These are phyloP conservation scores for Ormyrus nitidulus DNA, from an alignment of 2,888 invertebrate species.

Conservation along the genomic window DNA sequence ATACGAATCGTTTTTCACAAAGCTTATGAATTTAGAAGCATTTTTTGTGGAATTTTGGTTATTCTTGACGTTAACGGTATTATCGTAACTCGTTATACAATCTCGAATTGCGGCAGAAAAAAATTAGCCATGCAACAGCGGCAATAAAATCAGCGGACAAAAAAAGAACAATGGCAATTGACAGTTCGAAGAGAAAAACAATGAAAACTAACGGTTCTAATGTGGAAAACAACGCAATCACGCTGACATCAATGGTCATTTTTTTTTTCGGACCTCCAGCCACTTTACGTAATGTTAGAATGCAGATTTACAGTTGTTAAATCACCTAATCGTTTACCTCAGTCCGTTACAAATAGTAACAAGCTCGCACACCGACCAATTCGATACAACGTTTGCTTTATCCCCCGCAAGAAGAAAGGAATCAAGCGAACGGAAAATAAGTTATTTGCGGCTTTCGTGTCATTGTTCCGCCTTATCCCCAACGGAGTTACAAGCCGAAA, in stretches of 20 bases:
- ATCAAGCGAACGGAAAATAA: background rate
- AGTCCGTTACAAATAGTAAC: too few relatives aligned
- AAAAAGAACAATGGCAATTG: background rate
- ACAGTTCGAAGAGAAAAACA: constrained; percentile 4
- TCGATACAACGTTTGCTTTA: too few relatives aligned
- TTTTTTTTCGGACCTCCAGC: too few relatives aligned
- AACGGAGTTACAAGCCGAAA: background rate
- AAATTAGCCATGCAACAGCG: background rate
- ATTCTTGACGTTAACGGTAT: background rate
- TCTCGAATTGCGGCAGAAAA: background rate
- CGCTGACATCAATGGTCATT: too few relatives aligned
- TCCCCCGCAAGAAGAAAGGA: too few relatives aligned
- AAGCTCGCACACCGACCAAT: too few relatives aligned
- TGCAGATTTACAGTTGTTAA: too few relatives aligned
- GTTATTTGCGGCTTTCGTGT: constrained; percentile 6
- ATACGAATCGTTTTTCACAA: too few relatives aligned
- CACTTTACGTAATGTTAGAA: too few relatives aligned
- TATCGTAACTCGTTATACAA: constrained; percentile 5
- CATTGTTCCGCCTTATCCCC: background rate
- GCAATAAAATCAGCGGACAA: too few relatives aligned
- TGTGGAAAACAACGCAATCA: background rate
- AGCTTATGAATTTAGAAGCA: too few relatives aligned
- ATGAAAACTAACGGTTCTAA: constrained; percentile 11
- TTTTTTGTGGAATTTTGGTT: background rate
- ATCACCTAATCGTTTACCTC: too few relatives aligned